phyloP scores from a whole-genome alignment of 2,113 vertebrate species.

The Muntiacus reevesi region DNA sequence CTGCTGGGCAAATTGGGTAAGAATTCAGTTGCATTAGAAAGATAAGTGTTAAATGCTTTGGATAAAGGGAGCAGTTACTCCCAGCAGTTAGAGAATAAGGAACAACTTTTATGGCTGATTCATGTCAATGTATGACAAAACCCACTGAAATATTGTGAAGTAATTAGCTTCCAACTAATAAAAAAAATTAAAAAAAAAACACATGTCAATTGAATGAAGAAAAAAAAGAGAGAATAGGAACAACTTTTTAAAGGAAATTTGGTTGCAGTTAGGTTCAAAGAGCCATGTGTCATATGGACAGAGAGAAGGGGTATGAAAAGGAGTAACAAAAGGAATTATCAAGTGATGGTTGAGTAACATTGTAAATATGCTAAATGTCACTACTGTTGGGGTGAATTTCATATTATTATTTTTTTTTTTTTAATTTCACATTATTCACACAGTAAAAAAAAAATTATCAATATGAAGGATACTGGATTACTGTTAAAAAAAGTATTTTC shows the following conservation, averaged over 20 bases:
- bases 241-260: constrained; percentile 3
- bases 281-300: neutral
- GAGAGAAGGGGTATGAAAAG: neutral
- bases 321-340: neutral
- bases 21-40: neutral
- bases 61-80: neutral
- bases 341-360: neutral
- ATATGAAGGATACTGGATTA: neutral
- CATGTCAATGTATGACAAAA: no score
- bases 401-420: neutral
- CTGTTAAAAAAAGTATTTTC: neutral
- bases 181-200: no score
- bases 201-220: no score
- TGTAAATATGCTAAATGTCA: neutral
- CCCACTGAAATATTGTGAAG: no score
- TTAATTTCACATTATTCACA: neutral
- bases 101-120: neutral
- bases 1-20: neutral
- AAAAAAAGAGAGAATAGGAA: neutral
- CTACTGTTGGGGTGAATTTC: neutral
- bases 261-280: neutral
- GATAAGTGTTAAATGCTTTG: neutral
- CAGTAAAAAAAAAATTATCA: neutral
- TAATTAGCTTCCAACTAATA: no score
- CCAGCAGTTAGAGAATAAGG: neutral